A percentile compares a stretch with the other conserved stretches of the same genome.
phyloP scores from a whole-genome alignment of 1,140 invertebrate genomes.

The Sarcophaga bullata region DNA sequence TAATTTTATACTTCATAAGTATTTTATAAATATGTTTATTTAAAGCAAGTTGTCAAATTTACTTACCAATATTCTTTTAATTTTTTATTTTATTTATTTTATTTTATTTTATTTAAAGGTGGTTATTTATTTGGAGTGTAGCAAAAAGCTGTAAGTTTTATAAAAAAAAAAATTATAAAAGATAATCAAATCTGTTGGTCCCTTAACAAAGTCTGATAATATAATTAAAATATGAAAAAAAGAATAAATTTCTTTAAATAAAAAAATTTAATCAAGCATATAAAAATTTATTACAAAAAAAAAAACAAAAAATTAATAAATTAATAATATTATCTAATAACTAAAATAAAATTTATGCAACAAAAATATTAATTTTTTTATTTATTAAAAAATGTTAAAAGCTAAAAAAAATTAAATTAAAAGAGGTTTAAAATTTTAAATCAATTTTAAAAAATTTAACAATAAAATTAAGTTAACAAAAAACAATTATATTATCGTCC shows the following conservation, averaged over 20 bases:
- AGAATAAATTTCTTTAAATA: background rate
- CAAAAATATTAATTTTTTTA: no score
- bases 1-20: constrained; percentile 16
- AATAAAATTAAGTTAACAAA: background rate
- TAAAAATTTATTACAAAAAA: background rate
- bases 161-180: background rate
- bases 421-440: no score
- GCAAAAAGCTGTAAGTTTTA: background rate
- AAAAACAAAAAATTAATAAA: background rate
- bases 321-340: no score
- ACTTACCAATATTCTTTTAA: constrained; percentile 24
- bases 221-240: background rate
- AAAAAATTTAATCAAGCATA: background rate
- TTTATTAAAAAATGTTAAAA: no score
- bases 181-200: constrained; percentile 13
- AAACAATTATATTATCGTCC: no score
- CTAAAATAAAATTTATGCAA: background rate
- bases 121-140: constrained; percentile 7
- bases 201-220: constrained; percentile 27
- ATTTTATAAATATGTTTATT: constrained; percentile 17
- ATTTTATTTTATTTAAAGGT: background rate
- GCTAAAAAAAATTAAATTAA: no score
- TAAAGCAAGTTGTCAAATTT: constrained; percentile 13
- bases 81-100: constrained; percentile 16
- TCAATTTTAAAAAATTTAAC: background rate